Evolutionary conservation across 2,888 invertebrate genomes (phyloP).

Genomic region (Alentia gelatinosa): DNA sequence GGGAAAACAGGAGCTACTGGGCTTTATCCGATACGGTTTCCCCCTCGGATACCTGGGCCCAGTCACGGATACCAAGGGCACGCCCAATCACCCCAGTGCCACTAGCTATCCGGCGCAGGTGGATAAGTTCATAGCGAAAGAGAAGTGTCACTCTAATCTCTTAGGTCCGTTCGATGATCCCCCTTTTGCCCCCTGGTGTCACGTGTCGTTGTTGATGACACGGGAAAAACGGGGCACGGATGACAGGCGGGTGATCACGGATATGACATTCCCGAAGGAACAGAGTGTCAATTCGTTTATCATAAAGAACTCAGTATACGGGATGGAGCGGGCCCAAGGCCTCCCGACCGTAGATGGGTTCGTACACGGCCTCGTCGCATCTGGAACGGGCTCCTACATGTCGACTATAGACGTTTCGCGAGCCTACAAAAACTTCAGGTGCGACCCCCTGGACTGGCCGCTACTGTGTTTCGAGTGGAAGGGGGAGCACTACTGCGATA

Average conservation of each 20-base stretch:
- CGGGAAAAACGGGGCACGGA: not conserved
- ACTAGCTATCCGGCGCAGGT: not conserved
- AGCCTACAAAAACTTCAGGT: not conserved
- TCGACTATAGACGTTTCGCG: not conserved
- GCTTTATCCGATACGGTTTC: not conserved
- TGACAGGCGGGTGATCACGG: not conserved
- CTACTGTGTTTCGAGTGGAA: not conserved
- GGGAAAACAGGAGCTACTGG: not conserved
- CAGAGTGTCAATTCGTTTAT: not conserved
- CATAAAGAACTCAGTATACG: not conserved
- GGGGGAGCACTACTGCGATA: not conserved
- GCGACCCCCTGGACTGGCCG: not conserved
- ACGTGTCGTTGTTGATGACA: not conserved
- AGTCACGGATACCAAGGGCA: not conserved
- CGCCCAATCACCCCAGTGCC: not conserved
- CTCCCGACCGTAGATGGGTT: not conserved
- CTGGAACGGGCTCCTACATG: not conserved
- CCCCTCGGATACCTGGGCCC: not conserved
- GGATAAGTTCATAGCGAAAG: not conserved
- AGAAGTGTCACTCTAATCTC: not conserved
- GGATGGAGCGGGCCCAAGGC: not conserved
- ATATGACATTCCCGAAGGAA: not conserved
- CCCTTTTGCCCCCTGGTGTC: not conserved
- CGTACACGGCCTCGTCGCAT: not conserved
- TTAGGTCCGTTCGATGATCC: not conserved